Evolutionary conservation across 2,888 invertebrate genomes (phyloP), one percentile per base, ranked within the genome.

Genomic region (Ophion costatus): DNA sequence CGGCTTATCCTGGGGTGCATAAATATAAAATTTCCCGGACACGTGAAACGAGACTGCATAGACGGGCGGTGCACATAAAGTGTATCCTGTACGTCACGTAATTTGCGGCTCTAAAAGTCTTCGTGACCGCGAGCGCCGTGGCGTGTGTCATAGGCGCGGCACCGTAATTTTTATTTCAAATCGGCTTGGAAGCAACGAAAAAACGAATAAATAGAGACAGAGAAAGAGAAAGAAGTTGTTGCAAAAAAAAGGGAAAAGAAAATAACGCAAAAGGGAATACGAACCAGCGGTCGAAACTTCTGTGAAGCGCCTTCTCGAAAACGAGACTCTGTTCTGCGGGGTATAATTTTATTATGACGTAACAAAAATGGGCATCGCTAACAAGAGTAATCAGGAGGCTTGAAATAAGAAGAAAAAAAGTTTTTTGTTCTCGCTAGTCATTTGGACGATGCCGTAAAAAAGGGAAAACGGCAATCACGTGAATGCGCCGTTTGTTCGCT

Each of bases 151-250:
- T 66, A 59, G 75, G 66, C 51, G 56, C 70, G 69, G 22, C 75
- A 64, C 80, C 69, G 45, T 75, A 82, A 82, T 79, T 82, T 82
- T 82, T 78, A 84, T 82, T 84, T 84, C 56, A 51, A 45, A 17
- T 70, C 84, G 67, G 20, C 24, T 66, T 75, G 38, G 59, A 73
- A 67, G 69, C 57, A 57, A 45, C 45, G 64, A 63, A 63, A 9
- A 69, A 64, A n/a, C n/a, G n/a, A 61, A 17, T 11, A 70, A 64
- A 38, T 33, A n/a, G 38, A 33, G 59, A 20, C 29, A 11, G 45
- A 45, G 45, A 11, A 9, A 45, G 10, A 45, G 42, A 45, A 4
- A 45, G 14, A 45, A 1, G 45, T 11, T 45, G 14, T 0, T 20
- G 5, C 24, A 24, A 20, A 57, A 45, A 29, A 42, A 14, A 45